Conservation (phyloP, 2,888 invertebrate genomes). For the Sympetrum striolatum region DNA sequence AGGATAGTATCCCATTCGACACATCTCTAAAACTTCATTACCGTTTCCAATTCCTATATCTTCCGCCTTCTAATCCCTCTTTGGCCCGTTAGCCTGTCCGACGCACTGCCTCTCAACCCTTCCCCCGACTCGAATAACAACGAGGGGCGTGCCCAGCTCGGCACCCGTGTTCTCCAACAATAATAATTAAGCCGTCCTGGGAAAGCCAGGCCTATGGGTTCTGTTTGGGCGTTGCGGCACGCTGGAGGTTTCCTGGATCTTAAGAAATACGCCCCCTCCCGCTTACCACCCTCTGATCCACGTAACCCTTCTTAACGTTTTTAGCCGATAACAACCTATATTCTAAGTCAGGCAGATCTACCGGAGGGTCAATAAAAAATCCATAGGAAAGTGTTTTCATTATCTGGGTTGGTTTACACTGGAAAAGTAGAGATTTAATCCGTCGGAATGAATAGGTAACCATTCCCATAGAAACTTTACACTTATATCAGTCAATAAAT, state of each 20-base stretch:
- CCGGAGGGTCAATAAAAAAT: no score
- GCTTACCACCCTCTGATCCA: not conserved
- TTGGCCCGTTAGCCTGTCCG: not conserved
- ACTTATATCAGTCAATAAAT: no score
- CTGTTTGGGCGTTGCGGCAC: not conserved
- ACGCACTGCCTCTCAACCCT: not conserved
- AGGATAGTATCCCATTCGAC: not conserved
- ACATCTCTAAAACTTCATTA: not conserved
- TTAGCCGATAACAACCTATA: not conserved
- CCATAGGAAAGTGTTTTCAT: no score
- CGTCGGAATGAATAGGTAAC: no score
- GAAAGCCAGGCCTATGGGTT: not conserved
- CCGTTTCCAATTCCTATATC: not conserved
- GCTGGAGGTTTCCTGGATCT: not conserved
- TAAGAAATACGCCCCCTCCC: not conserved
- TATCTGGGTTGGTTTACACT: no score
- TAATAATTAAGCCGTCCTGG: not conserved
- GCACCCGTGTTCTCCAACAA: not conserved
- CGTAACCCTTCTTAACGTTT: not conserved
- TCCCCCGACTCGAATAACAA: not conserved
- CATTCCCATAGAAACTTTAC: no score
- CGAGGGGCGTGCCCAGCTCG: not conserved
- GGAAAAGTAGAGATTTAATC: no score
- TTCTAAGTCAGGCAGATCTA: not conserved
- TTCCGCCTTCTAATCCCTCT: not conserved